phyloP scores from a whole-genome alignment of 35 echinoderm and acorn worm species.

The Apostichopus japonicus region DNA sequence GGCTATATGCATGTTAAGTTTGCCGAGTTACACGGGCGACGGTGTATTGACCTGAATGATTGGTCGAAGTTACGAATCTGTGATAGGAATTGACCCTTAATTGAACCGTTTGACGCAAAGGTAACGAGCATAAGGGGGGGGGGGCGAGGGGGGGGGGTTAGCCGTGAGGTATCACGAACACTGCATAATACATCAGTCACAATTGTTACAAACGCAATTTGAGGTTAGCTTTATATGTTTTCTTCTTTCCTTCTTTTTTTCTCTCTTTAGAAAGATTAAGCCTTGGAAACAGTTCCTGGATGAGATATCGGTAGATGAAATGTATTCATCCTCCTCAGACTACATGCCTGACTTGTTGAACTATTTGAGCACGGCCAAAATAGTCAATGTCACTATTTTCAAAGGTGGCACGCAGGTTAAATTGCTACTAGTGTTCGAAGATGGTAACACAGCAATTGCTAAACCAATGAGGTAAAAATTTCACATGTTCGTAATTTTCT shows the following conservation, averaged over 20 bases:
- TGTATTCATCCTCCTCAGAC: conserved; percentile 52
- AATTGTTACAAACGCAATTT: no score
- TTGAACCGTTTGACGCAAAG: background rate
- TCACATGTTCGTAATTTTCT: background rate
- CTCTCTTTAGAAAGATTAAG: background rate
- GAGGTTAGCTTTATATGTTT: no score
- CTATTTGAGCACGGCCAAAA: conserved; percentile 44
- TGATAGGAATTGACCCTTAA: no score
- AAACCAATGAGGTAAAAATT: conserved; percentile 78
- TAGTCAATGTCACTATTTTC: conserved; percentile 53
- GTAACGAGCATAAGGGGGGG: background rate
- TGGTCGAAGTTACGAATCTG: no score
- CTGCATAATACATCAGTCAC: no score
- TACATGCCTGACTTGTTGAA: conserved; percentile 70
- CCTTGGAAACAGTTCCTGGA: conserved; percentile 63
- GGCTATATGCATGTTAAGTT: no score
- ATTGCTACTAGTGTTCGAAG: conserved; percentile 59
- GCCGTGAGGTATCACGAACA: no score
- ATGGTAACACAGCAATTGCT: conserved; percentile 79
- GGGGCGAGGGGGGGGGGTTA: no score
- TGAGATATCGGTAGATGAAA: conserved; percentile 64
- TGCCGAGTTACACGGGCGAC: no score
- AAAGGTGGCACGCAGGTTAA: conserved; percentile 77
- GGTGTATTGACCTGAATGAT: no score
- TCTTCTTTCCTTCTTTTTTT: background rate